Base-by-base conservation (phyloP, 2,113 vertebrate genomes). In the Laticauda laticaudata region DNA sequence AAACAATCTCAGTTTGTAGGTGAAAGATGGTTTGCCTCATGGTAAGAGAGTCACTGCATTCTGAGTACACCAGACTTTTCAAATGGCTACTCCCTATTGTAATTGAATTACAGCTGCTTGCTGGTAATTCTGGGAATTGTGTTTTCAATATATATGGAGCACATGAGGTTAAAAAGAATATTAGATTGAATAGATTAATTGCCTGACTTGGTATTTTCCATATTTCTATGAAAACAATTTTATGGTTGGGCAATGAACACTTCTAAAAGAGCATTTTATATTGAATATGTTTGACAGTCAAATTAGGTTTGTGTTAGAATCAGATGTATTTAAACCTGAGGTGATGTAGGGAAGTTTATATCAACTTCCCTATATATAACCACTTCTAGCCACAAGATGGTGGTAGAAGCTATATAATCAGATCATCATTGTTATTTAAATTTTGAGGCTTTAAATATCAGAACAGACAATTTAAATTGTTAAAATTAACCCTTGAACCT, bases 391-490 rank as follows among this genome's bases (percentile, higher is more conserved):
- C 92, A 93, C 81, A 29, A 54, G 92, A 34, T 93, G 92, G 56
- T 6, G 24, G 48, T 86, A 90, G 75, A 93, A 39, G 75, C 81
- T 93, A n/a, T n/a, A 93, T 51, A 59, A 86, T 86, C 53, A 57
- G 29, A 45, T 18, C 12, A 43, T 21, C 29, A 0, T 7, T 3
- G 24, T 5, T 8, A 5, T 48, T 53, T 45, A 64, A 10, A 29
- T 57, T 5, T 24, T 57, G 34, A 39, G 1, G 34, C 18, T 81
- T 81, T 81, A 81, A 43, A 81, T 81, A 81, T 8, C 34, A 20
- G n/a, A 34, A 34, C n/a, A 14, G 61, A 75, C 29, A 34, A 69
- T 69, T 69, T 34, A 69, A 69, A 34, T 69, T 69, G 29, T 69
- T 75, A 81, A 81, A 39, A 39, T 81, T 81, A 81, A 43, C 7